Conservation (phyloP, 2,113 vertebrate species). For the Phaethon lepturus region DNA sequence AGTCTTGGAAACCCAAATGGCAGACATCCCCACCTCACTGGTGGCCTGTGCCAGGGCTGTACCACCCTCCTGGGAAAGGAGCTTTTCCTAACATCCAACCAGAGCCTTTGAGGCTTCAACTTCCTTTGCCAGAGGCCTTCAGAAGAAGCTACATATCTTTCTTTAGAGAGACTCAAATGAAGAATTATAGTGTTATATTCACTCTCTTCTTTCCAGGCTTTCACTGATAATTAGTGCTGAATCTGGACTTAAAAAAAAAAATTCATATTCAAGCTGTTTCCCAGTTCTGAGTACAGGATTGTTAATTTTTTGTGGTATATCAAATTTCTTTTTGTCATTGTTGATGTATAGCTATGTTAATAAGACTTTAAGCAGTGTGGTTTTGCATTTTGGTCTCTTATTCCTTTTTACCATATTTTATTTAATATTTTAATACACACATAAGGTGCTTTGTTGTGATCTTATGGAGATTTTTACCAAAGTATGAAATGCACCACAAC, state of each 20-base stretch:
- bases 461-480: background rate
- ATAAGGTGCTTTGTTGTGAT: background rate
- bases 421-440: background rate
- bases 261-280: background rate
- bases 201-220: background rate
- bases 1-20: background rate
- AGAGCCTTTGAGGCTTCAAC: background rate
- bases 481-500: background rate
- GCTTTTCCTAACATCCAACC: background rate
- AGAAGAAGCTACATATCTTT: background rate
- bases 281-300: background rate
- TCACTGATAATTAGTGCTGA: background rate
- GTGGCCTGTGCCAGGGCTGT: background rate
- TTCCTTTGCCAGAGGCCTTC: background rate
- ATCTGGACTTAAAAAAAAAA: background rate
- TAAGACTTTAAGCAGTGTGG: background rate
- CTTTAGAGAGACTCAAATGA: background rate
- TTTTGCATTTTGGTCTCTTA: background rate
- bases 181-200: background rate
- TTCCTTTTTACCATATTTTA: background rate
- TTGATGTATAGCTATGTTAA: background rate
- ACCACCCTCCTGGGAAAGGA: background rate
- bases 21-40: accelerated
- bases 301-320: background rate
- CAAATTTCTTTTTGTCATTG: background rate